A percentile compares a stretch with the other conserved stretches of the same genome.
These are phyloP conservation scores for Leptopilina clavipes DNA, from an alignment of 1,140 invertebrate genomes.

Conservation along the genomic window DNA sequence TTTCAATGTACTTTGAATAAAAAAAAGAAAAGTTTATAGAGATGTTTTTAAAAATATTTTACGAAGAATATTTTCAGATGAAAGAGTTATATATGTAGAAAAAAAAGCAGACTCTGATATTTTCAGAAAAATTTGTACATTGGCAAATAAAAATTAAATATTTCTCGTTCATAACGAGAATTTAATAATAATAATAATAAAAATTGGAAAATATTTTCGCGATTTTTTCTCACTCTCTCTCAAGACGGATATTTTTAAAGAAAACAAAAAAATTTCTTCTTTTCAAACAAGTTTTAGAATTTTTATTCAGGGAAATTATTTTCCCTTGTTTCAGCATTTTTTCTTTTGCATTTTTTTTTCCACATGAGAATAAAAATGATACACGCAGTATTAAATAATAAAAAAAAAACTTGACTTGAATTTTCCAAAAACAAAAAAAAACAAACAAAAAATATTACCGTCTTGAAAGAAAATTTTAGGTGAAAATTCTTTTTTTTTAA, in stretches of 20 bases:
- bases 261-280: background rate
- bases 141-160: slow-evolving; percentile 16
- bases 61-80: background rate
- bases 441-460: slow-evolving; percentile 46
- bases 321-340: slow-evolving; percentile 49
- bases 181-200: slow-evolving; percentile 9
- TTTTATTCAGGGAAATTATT: slow-evolving; percentile 15
- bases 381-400: slow-evolving; percentile 43
- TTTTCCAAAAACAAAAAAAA: slow-evolving; percentile 36
- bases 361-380: background rate
- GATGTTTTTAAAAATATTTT: background rate
- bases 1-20: background rate
- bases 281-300: background rate
- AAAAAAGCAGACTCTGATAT: background rate
- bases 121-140: slow-evolving; percentile 9
- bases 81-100: background rate
- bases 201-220: background rate
- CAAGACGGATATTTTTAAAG: background rate
- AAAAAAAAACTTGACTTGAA: slow-evolving; percentile 40
- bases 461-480: background rate
- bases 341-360: slow-evolving; percentile 49
- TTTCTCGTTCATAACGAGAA: slow-evolving; percentile 37
- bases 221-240: background rate
- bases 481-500: too few species aligned
- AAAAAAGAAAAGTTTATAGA: background rate